A percentile compares a stretch with the other conserved stretches of the same genome.
These are phyloP conservation scores for Paramormyrops hopkinsi DNA, from an alignment of 2,797 vertebrate genomes.

Conservation along the genomic window DNA sequence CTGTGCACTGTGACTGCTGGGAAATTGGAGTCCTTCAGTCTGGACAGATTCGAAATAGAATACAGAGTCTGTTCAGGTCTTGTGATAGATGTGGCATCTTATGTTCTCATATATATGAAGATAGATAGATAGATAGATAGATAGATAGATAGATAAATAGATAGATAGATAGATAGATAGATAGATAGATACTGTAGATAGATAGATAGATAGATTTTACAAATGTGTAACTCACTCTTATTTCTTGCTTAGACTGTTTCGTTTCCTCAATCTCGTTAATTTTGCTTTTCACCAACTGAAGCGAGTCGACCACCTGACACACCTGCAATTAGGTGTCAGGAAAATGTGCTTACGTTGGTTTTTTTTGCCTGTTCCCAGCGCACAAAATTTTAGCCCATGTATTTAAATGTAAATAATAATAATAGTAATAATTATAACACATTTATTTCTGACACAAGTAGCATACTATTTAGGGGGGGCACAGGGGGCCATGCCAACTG, in stretches of 20 bases:
- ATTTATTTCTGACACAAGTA: background rate
- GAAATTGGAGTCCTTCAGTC: background rate
- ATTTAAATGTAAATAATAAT: background rate
- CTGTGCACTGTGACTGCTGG: background rate
- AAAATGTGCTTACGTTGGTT: no score
- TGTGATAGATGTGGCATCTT: background rate
- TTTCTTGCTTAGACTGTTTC: no score
- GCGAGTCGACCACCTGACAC: no score
- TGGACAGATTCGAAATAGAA: background rate
- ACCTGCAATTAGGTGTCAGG: no score
- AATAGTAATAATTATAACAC: background rate
- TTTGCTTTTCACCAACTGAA: no score
- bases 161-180: no score
- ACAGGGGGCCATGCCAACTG: background rate
- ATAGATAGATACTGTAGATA: no score
- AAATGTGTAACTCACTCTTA: no score
- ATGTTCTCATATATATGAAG: background rate
- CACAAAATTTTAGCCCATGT: background rate
- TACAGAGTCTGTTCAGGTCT: background rate
- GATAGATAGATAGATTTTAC: background rate
- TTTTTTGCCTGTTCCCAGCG: no score
- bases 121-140: background rate
- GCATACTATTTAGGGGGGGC: background rate
- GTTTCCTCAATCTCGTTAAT: no score
- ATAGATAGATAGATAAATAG: no score